phyloP scores from a whole-genome alignment of 2,888 invertebrate species.

The Dasypogon diadema region DNA sequence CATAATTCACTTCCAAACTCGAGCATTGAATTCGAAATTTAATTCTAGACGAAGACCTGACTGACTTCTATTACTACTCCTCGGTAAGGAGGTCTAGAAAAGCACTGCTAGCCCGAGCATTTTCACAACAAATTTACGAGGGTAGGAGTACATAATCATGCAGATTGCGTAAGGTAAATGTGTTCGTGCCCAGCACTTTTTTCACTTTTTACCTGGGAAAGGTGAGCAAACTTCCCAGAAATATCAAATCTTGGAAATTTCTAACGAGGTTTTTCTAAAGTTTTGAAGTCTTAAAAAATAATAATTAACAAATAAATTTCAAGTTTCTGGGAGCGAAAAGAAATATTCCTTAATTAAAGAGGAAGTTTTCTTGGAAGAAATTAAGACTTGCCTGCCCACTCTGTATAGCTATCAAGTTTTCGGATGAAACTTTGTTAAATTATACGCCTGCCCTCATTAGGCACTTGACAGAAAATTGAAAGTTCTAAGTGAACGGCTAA shows the following conservation, averaged over 20 bases:
- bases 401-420: background rate
- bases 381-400: background rate
- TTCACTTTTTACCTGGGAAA: no score
- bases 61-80: background rate
- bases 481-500: slow-evolving; percentile 10
- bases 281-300: slow-evolving; percentile 15
- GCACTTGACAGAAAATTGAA: slow-evolving; percentile 20
- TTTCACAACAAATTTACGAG: slow-evolving; percentile 27
- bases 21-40: slow-evolving; percentile 38
- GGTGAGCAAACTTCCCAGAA: background rate
- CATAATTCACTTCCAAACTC: slow-evolving; percentile 35
- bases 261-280: no score
- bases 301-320: slow-evolving; percentile 33
- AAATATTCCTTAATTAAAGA: slow-evolving; percentile 18
- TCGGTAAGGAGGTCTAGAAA: background rate
- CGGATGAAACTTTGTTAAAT: background rate
- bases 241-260: background rate
- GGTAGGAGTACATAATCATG: slow-evolving; percentile 10
- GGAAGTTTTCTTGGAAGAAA: background rate
- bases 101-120: background rate
- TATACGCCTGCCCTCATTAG: slow-evolving; percentile 24
- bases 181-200: background rate
- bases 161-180: slow-evolving; percentile 32
- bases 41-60: slow-evolving; percentile 6
- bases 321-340: background rate